A percentile compares a stretch with the other conserved stretches of the same genome.
phyloP scores from a whole-genome alignment of 1,140 invertebrate species.

The Pseudachorutes palmiensis region DNA sequence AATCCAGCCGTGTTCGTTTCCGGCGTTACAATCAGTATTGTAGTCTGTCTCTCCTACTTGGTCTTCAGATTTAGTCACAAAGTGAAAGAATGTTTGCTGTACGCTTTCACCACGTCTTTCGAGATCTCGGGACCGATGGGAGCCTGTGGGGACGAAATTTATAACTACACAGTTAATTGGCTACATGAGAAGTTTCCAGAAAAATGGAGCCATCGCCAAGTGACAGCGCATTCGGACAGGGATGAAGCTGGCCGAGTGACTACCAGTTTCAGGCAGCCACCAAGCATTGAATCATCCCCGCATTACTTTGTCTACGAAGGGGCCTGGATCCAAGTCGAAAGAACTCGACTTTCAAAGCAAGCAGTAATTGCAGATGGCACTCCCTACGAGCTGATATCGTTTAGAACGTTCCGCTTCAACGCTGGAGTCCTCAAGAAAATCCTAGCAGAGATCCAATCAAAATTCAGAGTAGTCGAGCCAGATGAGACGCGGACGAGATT shows the following conservation, averaged over 20 bases:
- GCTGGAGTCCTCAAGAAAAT: conserved; percentile 1
- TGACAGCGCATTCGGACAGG: neutral
- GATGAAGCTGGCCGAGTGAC: neutral
- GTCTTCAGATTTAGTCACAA: neutral
- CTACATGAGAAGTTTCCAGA: neutral
- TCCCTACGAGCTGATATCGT: neutral
- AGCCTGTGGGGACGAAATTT: neutral
- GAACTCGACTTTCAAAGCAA: neutral
- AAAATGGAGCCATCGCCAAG: neutral
- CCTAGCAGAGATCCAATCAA: neutral
- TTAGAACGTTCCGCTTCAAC: neutral
- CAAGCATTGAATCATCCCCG: neutral
- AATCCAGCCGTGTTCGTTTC: neutral
- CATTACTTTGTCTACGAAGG: conserved; percentile 8
- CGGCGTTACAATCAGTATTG: neutral
- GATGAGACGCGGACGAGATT: conserved; percentile 7
- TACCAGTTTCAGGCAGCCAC: neutral
- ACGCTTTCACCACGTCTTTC: neutral
- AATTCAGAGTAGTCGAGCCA: neutral
- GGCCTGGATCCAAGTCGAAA: neutral
- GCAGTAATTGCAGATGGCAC: neutral
- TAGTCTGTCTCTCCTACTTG: neutral
- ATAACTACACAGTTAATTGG: neutral
- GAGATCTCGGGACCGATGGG: neutral
- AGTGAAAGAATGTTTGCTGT: neutral